Base-by-base conservation (phyloP, 2,797 vertebrate genomes). In the Chanos chanos region DNA sequence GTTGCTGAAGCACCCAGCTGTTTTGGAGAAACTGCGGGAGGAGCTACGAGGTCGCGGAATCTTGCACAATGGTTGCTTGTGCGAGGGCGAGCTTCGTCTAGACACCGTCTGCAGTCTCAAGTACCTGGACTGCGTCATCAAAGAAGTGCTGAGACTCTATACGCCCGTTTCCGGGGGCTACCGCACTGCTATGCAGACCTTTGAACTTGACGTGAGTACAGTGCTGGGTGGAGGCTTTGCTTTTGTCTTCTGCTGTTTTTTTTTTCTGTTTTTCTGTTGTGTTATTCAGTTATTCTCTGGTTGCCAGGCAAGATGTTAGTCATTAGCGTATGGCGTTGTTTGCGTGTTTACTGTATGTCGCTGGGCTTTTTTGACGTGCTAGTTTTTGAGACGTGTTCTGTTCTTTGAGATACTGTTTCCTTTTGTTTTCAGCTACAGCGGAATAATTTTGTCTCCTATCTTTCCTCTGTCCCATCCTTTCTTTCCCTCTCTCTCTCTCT, bases 91-190 rank as follows among this genome's bases (percentile, higher is more conserved):
- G 16, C 87, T 98, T 58, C 87, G 88, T 3, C 88, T 98, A 0
- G 93, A 95, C 81, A 93, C 78, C 13, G 90, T 99, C 59, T 77
- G 76, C 16, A 79, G 89, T 68, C 92, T 99, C 22, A 91, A 89
- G 71, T 99, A 98, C 86, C 87, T 98, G 82, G 96, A 98, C 86
- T 99, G 96, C 0, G 92, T 99, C 82, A 95, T 99, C 85, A 98
- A 98, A 83, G 96, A 99, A 80, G 94, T 99, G 30, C 91, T 99
- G 66, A 88, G 96, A 18, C 94, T 99, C 51, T 96, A 93, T 65
- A 94, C 94, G 0, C 96, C 96, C 0, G 90, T 99, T 36, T 99
- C 96, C 0, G 96, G 96, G 0, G 96, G 94, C 2, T 99, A 99
- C 81, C 83, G 96, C n/a, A 94, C 94, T 0, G 96, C 96, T 68